Evolutionary conservation across 2,113 vertebrate genomes (phyloP), one percentile per base, ranked within the genome.

Genomic region (Mobula hypostoma): DNA sequence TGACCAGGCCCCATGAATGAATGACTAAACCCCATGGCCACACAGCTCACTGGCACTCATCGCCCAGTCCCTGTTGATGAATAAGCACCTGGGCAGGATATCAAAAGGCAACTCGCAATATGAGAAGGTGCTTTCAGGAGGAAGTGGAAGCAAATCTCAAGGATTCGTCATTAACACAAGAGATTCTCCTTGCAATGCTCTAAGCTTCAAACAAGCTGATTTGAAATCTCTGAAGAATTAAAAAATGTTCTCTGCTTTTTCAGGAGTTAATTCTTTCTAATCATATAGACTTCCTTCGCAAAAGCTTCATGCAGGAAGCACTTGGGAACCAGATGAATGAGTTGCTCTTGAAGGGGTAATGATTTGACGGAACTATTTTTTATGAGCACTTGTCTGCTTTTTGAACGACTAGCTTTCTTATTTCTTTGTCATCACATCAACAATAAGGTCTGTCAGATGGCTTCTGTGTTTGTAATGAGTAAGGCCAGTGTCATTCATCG

Each of bases 401-500:
- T 68, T 66, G 61, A 90, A 90, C 61, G n/a, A 36, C 85, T 66
- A 32, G 15, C 61, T 90, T 90, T 63, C 85, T 63, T 66, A 29
- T 32, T 66, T 61, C 61, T 90, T 90, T 90, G 85, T 90, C 85
- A 66, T 66, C 85, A 90, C 85, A 19, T 90, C 32, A 61, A 61
- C 66, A 66, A 90, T 61, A 63, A 61, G 56, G 83, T 29, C 83
- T 87, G 83, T 87, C 56, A 87, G 56, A 36, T 32, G 61, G 66
- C 85, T 61, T 27, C 14, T 19, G n/a, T 36, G 61, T 32, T 90
- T 90, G 61, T 66, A 66, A 90, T 19, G 61, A 90, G 85, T 32
- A 66, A 90, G 85, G n/a, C 85, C 7, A 66, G 66, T 68, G 85
- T 90, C 85, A 90, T 66, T 90, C 85, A 90, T 90, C 85, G 32